phyloP scores from a whole-genome alignment of 2,113 vertebrate species.

The Mohoua ochrocephala region DNA sequence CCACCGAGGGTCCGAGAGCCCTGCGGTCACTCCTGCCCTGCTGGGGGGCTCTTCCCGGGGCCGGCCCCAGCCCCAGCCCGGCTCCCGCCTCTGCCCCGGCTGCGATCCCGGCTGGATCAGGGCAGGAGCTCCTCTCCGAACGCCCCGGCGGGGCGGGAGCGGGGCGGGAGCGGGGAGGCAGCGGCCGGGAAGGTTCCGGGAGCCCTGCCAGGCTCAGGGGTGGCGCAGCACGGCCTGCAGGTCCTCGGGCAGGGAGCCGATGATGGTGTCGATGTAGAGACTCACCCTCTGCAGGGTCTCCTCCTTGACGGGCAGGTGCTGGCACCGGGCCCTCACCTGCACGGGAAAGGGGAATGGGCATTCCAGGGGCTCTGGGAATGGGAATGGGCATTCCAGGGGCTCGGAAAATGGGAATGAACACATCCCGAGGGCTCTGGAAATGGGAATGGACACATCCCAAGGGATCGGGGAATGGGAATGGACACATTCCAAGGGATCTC shows the following conservation, averaged over 20 bases:
- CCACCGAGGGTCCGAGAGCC: not conserved
- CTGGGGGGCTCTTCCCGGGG: not conserved
- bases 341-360: not conserved
- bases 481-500: too few species aligned
- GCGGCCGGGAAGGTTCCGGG: not conserved
- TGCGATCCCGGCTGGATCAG: not conserved
- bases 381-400: too few species aligned
- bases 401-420: too few species aligned
- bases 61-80: not conserved
- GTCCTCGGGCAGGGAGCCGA: slow-evolving; percentile 81
- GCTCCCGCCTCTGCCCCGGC: too few species aligned
- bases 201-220: not conserved
- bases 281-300: slow-evolving; percentile 72
- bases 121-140: not conserved
- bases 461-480: not conserved
- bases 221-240: slow-evolving; percentile 80
- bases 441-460: too few species aligned
- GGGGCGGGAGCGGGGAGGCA: not conserved
- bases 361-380: too few species aligned
- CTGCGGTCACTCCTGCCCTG: not conserved
- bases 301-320: slow-evolving; percentile 81
- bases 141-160: not conserved
- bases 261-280: slow-evolving; percentile 67
- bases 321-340: slow-evolving; percentile 77
- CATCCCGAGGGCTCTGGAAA: too few species aligned